phyloP scores from a whole-genome alignment of 2,888 invertebrate genomes.

The Megamerina dolium region DNA sequence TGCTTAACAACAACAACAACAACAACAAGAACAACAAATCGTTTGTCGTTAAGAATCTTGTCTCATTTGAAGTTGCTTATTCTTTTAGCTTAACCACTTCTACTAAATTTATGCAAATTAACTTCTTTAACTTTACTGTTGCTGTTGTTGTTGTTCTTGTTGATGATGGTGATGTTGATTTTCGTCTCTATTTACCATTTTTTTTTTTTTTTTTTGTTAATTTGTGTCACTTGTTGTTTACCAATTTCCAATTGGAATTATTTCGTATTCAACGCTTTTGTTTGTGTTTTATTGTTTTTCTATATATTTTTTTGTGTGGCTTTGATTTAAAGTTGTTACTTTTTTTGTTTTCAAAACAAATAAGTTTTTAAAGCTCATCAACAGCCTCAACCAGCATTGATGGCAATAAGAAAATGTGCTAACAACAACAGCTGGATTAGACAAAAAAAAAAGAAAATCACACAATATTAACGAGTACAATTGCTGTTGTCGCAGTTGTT shows the following conservation, averaged over 20 bases:
- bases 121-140: neutral
- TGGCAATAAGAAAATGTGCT: too few relatives aligned
- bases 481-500: neutral
- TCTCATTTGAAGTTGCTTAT: neutral
- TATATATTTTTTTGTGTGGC: neutral
- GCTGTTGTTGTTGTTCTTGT: neutral
- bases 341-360: conserved; percentile 1
- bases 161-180: neutral
- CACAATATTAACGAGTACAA: too few relatives aligned
- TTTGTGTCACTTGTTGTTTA: neutral
- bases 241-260: neutral
- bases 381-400: too few relatives aligned
- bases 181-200: too few relatives aligned
- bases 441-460: conserved; percentile 5
- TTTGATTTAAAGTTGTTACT: neutral
- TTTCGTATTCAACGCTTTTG: neutral
- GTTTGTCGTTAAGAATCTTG: neutral
- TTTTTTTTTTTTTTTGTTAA: too few relatives aligned
- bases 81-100: too few relatives aligned
- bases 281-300: neutral
- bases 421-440: too few relatives aligned
- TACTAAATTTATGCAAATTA: conserved; percentile 1
- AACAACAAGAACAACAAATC: neutral
- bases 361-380: too few relatives aligned
- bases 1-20: too few relatives aligned